A percentile compares a stretch with the other conserved stretches of the same genome.
Conservation (phyloP, 2,113 vertebrate genomes). For the Lota lota region DNA sequence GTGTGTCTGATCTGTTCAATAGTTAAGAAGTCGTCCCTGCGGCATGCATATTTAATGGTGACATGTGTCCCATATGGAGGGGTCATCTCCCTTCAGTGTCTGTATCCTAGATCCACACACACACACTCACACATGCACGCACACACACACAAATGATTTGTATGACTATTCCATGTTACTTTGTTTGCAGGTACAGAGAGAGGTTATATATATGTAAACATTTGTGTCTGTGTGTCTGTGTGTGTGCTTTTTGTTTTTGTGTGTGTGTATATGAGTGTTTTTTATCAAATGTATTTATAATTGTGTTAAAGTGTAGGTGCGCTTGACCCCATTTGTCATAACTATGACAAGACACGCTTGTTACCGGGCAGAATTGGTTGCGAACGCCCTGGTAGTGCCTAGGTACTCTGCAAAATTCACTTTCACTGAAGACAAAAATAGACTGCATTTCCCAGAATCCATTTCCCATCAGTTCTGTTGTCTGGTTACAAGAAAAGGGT, state of each 20-base stretch:
- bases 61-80: slow-evolving; percentile 1
- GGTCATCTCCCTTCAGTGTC: background rate
- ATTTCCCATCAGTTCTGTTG: too few species aligned
- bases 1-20: slow-evolving; percentile 8
- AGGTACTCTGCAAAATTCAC: too few species aligned
- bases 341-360: too few species aligned
- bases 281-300: too few species aligned
- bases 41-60: background rate
- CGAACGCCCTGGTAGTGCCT: too few species aligned
- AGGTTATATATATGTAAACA: slow-evolving; percentile 21
- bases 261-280: background rate
- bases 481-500: too few species aligned
- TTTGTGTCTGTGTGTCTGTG: slow-evolving; percentile 34
- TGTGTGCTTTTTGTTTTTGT: slow-evolving; percentile 1
- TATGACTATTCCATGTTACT: slow-evolving; percentile 50
- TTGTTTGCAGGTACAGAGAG: slow-evolving; percentile 65
- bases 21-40: background rate
- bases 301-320: too few species aligned
- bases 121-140: slow-evolving; percentile 3
- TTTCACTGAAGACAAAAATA: too few species aligned
- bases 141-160: slow-evolving; percentile 18
- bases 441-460: too few species aligned
- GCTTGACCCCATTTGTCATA: too few species aligned
- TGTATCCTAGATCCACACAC: background rate
- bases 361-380: too few species aligned